Evolutionary conservation across 2,113 vertebrate species (phyloP).

Genomic region (Cygnus buccinator): DNA sequence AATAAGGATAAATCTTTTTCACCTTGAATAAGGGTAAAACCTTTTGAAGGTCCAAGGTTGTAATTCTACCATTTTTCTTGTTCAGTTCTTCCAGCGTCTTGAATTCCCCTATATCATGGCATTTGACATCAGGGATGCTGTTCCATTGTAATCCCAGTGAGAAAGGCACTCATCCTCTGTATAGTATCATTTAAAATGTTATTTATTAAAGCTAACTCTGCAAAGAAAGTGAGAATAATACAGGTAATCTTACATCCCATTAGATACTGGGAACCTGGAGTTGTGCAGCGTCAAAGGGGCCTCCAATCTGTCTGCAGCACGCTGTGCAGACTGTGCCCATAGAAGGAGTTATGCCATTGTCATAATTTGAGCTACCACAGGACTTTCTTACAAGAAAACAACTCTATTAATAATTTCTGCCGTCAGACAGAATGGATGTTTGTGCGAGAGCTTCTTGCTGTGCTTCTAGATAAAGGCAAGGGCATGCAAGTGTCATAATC

Average conservation of each 20-base stretch:
- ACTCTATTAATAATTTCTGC: neutral
- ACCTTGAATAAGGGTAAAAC: neutral
- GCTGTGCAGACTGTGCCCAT: neutral
- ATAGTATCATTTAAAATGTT: neutral
- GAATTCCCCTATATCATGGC: neutral
- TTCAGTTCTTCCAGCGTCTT: neutral
- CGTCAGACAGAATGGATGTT: neutral
- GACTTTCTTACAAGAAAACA: neutral
- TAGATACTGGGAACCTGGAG: neutral
- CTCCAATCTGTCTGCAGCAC: neutral
- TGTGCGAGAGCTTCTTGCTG: neutral
- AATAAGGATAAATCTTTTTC: neutral
- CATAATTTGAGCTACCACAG: neutral
- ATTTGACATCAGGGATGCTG: neutral
- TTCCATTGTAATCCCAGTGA: neutral
- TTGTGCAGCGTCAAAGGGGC: neutral
- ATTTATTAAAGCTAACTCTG: neutral
- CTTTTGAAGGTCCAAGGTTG: neutral
- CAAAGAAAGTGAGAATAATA: neutral
- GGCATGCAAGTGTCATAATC: fast-evolving
- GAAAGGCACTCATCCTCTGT: neutral
- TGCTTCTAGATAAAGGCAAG: neutral
- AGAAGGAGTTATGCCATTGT: neutral
- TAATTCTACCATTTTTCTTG: neutral
- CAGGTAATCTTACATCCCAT: neutral